A percentile compares a stretch with the other conserved stretches of the same genome.
phyloP scores from a whole-genome alignment of 2,888 invertebrate species.

The Andrena dorsata region DNA sequence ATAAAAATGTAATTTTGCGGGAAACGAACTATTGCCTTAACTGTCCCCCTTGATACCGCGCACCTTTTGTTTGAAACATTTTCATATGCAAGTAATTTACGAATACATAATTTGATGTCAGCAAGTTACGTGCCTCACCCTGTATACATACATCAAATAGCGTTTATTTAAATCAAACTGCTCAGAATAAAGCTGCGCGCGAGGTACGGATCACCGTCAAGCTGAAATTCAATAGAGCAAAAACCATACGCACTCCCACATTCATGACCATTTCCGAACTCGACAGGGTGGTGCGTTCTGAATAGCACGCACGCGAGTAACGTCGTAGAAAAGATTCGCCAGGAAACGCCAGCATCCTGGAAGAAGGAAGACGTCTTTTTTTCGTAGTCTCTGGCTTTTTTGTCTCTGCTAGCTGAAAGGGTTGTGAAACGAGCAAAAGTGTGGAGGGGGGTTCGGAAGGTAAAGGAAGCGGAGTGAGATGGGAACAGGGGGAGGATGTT shows the following conservation, averaged over 20 bases:
- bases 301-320: not conserved
- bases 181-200: too few species aligned
- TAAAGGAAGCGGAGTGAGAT: slow-evolving; percentile 40
- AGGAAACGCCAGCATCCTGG: slow-evolving; percentile 63
- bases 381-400: slow-evolving; percentile 64
- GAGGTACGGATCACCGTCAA: not conserved
- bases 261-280: not conserved
- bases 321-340: slow-evolving; percentile 55
- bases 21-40: too few species aligned
- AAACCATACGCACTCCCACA: not conserved
- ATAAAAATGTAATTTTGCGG: too few species aligned
- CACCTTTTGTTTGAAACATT: too few species aligned
- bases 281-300: slow-evolving; percentile 3
- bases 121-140: too few species aligned
- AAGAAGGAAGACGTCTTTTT: slow-evolving; percentile 65
- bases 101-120: too few species aligned
- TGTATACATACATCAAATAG: too few species aligned
- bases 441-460: not conserved
- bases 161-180: too few species aligned
- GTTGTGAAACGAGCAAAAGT: slow-evolving; percentile 56
- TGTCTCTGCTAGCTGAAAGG: slow-evolving; percentile 69
- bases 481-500: slow-evolving; percentile 35
- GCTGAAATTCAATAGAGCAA: slow-evolving; percentile 13
- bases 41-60: too few species aligned
- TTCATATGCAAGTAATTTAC: too few species aligned